Base-by-base conservation (phyloP, 2,113 vertebrate genomes). In the Tachysurus vachellii region DNA sequence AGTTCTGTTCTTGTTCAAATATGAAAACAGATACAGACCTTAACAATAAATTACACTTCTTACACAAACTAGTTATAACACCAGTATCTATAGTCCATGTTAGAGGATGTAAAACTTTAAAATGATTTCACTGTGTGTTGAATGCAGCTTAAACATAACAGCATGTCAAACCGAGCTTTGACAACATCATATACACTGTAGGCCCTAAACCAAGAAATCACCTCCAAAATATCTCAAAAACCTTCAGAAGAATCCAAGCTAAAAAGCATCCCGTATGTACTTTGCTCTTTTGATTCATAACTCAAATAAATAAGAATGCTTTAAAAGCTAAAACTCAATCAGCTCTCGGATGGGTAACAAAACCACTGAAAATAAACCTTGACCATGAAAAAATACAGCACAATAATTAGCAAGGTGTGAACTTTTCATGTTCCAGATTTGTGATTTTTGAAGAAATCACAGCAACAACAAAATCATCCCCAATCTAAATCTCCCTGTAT, bases 161-260 rank as follows among this genome's bases (percentile, higher is more conserved):
- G 31, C 1, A 73, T 11, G 47, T 26, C 31, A 71, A 7, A 70
- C 23, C 28, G 16, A 54, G 71, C 50, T 79, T 14, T 77, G 75
- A 77, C 47, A 54, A 5, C 13, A 54, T 12, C 12, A 14, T 16
- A 76, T 36, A 36, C 36, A 36, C 36, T 36, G 36, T 36, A 36
- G 36, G 36, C 1, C 2, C 92, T 88, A 21, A 23, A 62, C 77
- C 17, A 61, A 85, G 80, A 91, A 88, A 86, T 88, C 89, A 91
- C 90, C 82, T 88, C 70, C 91, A 36, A 73, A 89, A 92, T 89
- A n/a, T 23, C 17, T 26, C 17, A 42, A 16, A 19, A 71, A 16
- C 0, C 13, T n/a, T 17, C 68, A 50, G 1, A 47, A 23, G 26
- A 50, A 75, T 2, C 16, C 28, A 86, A 61, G 59, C 19, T n/a